These are phyloP conservation scores for Colletes latitarsis DNA, from an alignment of 1,140 invertebrate genomes.

Conservation along the genomic window DNA sequence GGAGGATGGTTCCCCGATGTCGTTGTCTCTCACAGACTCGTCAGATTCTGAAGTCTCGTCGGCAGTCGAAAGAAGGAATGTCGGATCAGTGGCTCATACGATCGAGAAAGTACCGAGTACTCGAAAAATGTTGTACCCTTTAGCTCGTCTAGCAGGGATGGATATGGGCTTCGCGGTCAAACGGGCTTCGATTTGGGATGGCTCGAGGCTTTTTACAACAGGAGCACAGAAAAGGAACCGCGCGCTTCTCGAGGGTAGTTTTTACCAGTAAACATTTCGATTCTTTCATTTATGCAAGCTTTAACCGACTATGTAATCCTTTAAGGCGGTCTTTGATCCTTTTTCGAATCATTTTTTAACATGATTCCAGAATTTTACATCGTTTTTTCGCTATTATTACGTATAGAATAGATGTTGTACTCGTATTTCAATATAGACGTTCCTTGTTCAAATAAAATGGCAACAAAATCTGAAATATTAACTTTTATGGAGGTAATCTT, in stretches of 20 bases:
- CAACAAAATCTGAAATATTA: too few relatives aligned
- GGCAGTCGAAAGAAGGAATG: slow-evolving; percentile 64
- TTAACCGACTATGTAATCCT: too few relatives aligned
- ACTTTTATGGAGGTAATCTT: too few relatives aligned
- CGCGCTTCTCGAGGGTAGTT: slow-evolving; percentile 30
- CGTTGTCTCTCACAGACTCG: slow-evolving; percentile 14
- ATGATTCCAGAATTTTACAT: too few relatives aligned
- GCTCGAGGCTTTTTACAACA: slow-evolving; percentile 67
- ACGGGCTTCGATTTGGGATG: slow-evolving; percentile 62
- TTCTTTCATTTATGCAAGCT: background rate
- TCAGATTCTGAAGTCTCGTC: slow-evolving; percentile 44
- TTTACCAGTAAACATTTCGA: background rate
- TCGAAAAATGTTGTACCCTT: slow-evolving; percentile 45
- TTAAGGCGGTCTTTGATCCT: too few relatives aligned
- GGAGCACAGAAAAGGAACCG: slow-evolving; percentile 49
- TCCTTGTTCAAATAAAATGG: too few relatives aligned
- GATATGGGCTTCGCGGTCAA: slow-evolving; percentile 26
- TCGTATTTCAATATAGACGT: too few relatives aligned
- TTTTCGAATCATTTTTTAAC: too few relatives aligned
- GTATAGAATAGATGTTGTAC: too few relatives aligned
- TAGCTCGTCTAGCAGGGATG: slow-evolving; percentile 27
- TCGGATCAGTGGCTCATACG: slow-evolving; percentile 55
- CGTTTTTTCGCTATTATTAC: too few relatives aligned
- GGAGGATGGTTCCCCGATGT: too few relatives aligned
- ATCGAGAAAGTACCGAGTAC: slow-evolving; percentile 51